Percentiles rank a stretch among this genome's conserved stretches.
These are phyloP conservation scores for Metallyticus violacea DNA, from an alignment of 2,888 invertebrate species.

Conservation along the genomic window DNA sequence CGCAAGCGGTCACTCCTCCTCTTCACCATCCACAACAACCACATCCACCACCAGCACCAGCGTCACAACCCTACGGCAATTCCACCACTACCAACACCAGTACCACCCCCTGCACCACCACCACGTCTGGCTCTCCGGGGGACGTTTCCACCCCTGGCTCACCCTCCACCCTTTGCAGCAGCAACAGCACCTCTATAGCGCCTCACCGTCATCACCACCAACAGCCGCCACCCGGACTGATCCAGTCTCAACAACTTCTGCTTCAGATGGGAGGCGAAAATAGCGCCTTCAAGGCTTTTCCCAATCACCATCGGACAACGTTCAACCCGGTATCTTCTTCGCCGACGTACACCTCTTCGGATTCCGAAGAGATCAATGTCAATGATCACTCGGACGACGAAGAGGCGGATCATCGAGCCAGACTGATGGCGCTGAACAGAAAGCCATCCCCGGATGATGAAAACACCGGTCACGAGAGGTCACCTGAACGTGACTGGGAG, in stretches of 20 bases:
- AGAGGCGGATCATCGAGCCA: constrained; percentile 20
- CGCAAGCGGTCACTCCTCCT: constrained; percentile 48
- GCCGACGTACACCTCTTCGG: constrained; percentile 54
- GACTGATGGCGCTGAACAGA: constrained; percentile 54
- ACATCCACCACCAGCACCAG: background rate
- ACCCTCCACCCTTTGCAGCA: constrained; percentile 52
- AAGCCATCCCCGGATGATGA: constrained; percentile 43
- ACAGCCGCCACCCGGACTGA: background rate
- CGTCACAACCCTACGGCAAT: constrained; percentile 6
- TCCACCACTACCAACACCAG: constrained; percentile 26
- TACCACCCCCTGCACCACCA: constrained; percentile 40
- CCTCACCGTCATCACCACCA: constrained; percentile 47
- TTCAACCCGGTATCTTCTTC: constrained; percentile 36
- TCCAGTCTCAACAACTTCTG: constrained; percentile 29
- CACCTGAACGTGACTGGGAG: constrained; percentile 36
- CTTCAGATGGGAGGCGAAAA: constrained; percentile 84
- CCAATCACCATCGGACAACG: constrained; percentile 36
- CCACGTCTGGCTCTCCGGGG: constrained; percentile 43
- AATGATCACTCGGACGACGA: constrained; percentile 69
- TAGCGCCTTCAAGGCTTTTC: constrained; percentile 70
- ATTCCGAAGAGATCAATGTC: constrained; percentile 79
- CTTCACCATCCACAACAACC: background rate
- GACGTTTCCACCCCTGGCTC: constrained; percentile 65
- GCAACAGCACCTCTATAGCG: constrained; percentile 41
- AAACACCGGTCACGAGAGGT: constrained; percentile 47